Evolutionary conservation across 2,797 vertebrate genomes (phyloP), one percentile per base, ranked within the genome.

Genomic region (Eremophila alpestris): DNA sequence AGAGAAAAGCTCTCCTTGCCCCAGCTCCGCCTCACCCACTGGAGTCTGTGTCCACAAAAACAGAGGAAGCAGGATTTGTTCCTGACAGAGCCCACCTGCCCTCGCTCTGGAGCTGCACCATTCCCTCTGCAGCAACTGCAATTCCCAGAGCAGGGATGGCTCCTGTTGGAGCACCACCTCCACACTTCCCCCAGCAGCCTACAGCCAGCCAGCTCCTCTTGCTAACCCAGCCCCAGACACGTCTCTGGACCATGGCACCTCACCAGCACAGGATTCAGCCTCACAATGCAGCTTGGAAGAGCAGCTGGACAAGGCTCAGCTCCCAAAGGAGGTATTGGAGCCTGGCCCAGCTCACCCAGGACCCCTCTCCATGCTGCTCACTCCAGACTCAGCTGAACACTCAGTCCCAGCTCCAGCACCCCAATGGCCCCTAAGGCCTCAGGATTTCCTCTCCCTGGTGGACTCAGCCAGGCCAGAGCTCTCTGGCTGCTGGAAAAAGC

Each of bases 21-120:
- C 51, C 0, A 0, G 34, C 2, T 5, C 10, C 23, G 7, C 13
- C 21, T 20, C 30, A 36, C 9, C 46, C 16, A 2, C 7, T 29
- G 51, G 49, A 65, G 7, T 23, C 45, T 38, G 4, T n/a, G 58
- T 18, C 27, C 51, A 63, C 49, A 27, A 40, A 69, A 60, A 6
- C 20, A 36, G 40, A 46, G 24, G n/a, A 54, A 76, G 30, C 43
- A 81, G 55, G 38, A 29, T 82, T 68, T 76, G 15, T 2, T 75
- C 45, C 38, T 40, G 48, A 40, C 21, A 77, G 24, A 41, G 30
- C 48, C 56, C 64, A 55, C 34, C 56, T 62, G 64, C 21, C 34
- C 73, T 69, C 0, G 0, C 30, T 32, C 24, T 41, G 41, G 64
- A 63, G 41, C 54, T 75, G 36, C 58, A 36, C 62, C 23, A 1